Base-by-base conservation (phyloP, 1,140 invertebrate species). In the Anthonomus grandis region DNA sequence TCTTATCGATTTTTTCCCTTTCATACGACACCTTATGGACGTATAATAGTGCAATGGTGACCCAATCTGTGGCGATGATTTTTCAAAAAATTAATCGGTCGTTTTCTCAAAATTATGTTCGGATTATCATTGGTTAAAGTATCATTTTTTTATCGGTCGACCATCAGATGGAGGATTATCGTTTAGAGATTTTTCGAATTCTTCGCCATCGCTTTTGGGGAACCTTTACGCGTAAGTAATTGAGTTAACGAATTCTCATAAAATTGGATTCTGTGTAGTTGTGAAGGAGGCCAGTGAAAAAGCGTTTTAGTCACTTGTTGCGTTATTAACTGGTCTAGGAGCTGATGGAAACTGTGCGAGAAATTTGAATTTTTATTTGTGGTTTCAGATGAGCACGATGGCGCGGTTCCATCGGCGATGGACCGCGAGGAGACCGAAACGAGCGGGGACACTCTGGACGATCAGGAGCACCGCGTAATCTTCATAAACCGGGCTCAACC, bases 401-500 rank as follows among this genome's bases (percentile, higher is more conserved):
- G 69, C 23, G 52, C 49, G 13, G 59, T 59, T 52, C 57, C 68
- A 4, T 68, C 69, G 23, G 62, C 58, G 13, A 46, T 68, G 50
- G 68, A 68, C 21, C 2, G 34, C 27, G 52, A 59, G 31, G 66
- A 64, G 36, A 71, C 69, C 9, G 64, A 66, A 39, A 47, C 60
- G 15, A 62, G 55, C 34, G 63, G 57, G 41, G 44, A 55, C 12
- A 56, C 54, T 15, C 34, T 56, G 39, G 57, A 60, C 5, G 55
- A 25, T 22, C 62, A 55, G 15, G 85, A 87, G 51, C 86, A 86
- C 67, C 82, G 92, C 57, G 75, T 91, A 60, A 91, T 96, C 64
- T 85, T 86, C 67, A 78, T 96, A 59, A 95, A 95, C 75, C 78
- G 81, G 37, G 83, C 83, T 38, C 90, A 93, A 72, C 84, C 86